phyloP scores from a whole-genome alignment of 2,888 invertebrate species.

The Chirona hameri region DNA sequence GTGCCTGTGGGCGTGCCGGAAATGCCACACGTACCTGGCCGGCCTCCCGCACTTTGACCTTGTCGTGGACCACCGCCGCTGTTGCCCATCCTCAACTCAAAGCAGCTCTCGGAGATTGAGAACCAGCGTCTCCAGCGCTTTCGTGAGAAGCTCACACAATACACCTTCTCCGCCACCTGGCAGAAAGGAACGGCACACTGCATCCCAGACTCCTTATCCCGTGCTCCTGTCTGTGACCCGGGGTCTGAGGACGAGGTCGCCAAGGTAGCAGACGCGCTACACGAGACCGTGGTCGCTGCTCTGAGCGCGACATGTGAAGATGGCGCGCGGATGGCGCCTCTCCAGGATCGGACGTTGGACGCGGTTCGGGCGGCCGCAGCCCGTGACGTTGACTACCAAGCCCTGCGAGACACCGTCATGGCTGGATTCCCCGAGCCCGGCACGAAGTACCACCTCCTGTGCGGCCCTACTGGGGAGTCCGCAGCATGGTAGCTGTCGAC shows the following conservation, averaged over 20 bases:
- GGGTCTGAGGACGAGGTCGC: no score
- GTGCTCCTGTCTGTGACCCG: no score
- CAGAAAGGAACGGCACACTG: constrained; percentile 3
- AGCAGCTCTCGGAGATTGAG: no score
- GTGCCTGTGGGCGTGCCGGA: constrained; percentile 24
- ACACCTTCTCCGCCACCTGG: constrained; percentile 30
- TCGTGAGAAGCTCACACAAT: no score
- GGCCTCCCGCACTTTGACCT: constrained; percentile 28
- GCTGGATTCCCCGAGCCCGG: background rate
- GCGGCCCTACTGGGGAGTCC: constrained; percentile 23
- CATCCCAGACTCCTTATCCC: no score
- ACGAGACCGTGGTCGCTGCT: no score
- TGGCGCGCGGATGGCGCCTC: constrained; percentile 26
- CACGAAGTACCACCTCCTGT: background rate
- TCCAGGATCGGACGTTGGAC: constrained; percentile 26
- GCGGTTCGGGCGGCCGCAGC: background rate
- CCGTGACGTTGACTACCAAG: background rate
- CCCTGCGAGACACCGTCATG: background rate
- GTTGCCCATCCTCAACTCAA: no score
- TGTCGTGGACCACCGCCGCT: constrained; percentile 29
- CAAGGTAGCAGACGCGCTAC: no score
- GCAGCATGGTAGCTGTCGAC: constrained; percentile 33
- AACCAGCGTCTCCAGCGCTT: no score
- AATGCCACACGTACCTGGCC: constrained; percentile 28
- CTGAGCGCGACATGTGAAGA: no score